Evolutionary conservation across 2,888 invertebrate species (phyloP).

Genomic region (Stramonita haemastoma): DNA sequence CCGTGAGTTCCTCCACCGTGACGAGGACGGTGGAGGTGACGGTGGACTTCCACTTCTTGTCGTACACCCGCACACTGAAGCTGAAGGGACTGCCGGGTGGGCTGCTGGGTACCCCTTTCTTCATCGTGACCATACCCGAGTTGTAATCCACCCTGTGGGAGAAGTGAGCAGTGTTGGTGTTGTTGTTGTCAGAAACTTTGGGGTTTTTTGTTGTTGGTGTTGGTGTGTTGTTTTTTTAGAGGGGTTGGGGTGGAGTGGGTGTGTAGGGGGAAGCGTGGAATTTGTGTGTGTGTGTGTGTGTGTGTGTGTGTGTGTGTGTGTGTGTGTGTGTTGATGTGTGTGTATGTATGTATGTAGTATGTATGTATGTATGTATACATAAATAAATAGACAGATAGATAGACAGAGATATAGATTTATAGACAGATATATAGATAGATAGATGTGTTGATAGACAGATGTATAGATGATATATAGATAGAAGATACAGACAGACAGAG

Average conservation of each 20-base stretch:
- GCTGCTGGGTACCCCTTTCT: constrained; percentile 90
- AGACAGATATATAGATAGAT: no score
- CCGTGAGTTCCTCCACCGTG: constrained; percentile 93
- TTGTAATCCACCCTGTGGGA: constrained; percentile 87
- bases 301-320: constrained; percentile 17
- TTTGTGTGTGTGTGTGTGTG: constrained; percentile 15
- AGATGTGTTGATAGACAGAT: no score
- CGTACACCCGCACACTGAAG: constrained; percentile 86
- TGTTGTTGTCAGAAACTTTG: no score
- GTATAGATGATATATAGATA: no score
- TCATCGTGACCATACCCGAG: constrained; percentile 97
- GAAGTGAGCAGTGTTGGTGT: no score
- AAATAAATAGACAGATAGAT: no score
- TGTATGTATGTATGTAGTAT: no score
- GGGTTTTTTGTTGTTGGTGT: not conserved
- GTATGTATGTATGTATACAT: no score
- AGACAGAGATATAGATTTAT: no score
- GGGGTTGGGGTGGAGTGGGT: not conserved
- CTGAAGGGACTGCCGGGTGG: constrained; percentile 80
- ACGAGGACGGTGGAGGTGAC: constrained; percentile 98
- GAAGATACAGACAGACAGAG: not conserved
- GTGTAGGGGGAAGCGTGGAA: not conserved
- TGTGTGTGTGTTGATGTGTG: constrained; percentile 3
- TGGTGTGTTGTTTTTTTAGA: not conserved
- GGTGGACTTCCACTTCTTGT: constrained; percentile 84